Base-by-base conservation (phyloP, 2,888 invertebrate genomes). In the Melitaea athalia region DNA sequence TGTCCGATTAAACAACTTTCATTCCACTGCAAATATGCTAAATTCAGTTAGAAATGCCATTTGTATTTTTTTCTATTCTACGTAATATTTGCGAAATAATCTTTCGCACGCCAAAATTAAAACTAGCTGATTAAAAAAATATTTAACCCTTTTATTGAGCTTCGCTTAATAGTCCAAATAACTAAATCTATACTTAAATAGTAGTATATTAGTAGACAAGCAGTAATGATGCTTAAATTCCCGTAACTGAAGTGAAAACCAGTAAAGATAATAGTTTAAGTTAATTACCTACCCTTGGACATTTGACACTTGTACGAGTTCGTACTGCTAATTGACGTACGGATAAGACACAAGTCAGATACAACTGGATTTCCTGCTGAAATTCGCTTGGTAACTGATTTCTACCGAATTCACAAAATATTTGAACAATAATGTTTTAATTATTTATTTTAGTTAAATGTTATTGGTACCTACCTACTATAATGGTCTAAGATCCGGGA, bases 1-100 rank as follows among this genome's bases (percentile, higher is more conserved):
- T 59, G 52, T 38, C 31, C 45, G 24, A 64, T 68, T 47, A 53
- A 45, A 52, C 45, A 62, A 64, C 31, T 64, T 59, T 14, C 31
- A 38, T 17, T 6, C 15, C 15, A 31, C 17, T 33, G 65, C 52
- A 33, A 60, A 60, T 45, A 65, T 33, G 15, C 17, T 52, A 17
- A 45, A 17, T 45, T 43, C 42, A 64, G 33, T 62, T 38, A 57
- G n/a, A 10, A n/a, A 38, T 14, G 31, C 4, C 11, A 47, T 47
- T 10, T 0, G 14, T 47, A 3, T 10, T 11, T 47, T n/a, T 12
- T 3, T 47, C 12, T 47, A 47, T n/a, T n/a, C n/a, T n/a, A n/a
- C n/a, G n/a, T n/a, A n/a, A n/a, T n/a, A n/a, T n/a, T n/a, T n/a
- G n/a, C n/a, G 38, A 38, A 38, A 38, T 38, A 38, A 38, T 38